Base-by-base conservation (phyloP, 2,888 invertebrate genomes). In the Drosophila subsilvestris region DNA sequence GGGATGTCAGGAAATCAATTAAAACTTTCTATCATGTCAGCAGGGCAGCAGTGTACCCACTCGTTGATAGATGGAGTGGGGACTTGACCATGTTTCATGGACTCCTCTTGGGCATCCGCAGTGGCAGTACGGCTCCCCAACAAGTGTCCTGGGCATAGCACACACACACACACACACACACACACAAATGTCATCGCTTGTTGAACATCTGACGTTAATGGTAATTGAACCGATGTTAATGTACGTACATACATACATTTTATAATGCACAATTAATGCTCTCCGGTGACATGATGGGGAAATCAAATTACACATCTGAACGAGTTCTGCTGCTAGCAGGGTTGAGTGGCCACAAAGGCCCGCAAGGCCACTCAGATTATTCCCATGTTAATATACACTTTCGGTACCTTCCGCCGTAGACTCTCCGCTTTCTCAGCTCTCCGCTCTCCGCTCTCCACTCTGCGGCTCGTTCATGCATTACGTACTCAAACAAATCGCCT, bases 1-100 rank as follows among this genome's bases (percentile, higher is more conserved):
- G 45, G 45, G 56, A 58, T 49, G 71, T 56, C 83, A 85, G 82
- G 85, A 87, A 84, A 84, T 84, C 83, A 84, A 84, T 84, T 84
- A 84, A 87, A 84, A 84, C 75, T 84, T 84, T 82, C 76, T 66
- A 54, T 63, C 74, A 57, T 68, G 70, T 65, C 73, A n/a, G 8
- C 14, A 6, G 9, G 14, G 27, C 37, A 53, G 17, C 25, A 20
- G 22, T 25, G 6, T 1, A 25, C 10, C 17, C 14, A 18, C 22
- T 29, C n/a, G 45, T 2, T 2, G 7, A 37, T 37, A 14, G 37
- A 54, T 25, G 2, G 14, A 14, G 8, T 32, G 10, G 12, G 42
- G 8, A 18, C 32, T 20, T 37, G 79, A 49, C 44, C 72, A 63
- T 75, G 66, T 51, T 72, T 43, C 48, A 44, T 44, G 54, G 14